Percentiles rank a stretch among this genome's conserved stretches.
Evolutionary conservation across 2,113 vertebrate genomes (phyloP).

Genomic region (Nibea albiflora): DNA sequence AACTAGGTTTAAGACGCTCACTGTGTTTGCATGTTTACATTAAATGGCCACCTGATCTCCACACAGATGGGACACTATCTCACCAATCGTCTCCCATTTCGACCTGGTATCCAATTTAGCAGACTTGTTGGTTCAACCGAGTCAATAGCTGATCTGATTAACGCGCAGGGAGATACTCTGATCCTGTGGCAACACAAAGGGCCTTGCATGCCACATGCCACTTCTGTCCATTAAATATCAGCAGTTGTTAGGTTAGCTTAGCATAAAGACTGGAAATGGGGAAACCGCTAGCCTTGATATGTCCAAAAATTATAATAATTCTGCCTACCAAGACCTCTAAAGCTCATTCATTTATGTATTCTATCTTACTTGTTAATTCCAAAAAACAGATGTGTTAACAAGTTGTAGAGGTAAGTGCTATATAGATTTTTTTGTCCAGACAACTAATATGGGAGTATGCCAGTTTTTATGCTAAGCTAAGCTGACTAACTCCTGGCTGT

Average conservation of each 20-base stretch:
- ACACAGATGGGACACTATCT: not conserved
- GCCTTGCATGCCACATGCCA: conserved; percentile 1
- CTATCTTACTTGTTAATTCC: no score
- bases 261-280: not conserved
- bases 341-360: no score
- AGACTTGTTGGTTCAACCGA: not conserved
- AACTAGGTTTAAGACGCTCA: conserved; percentile 4
- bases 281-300: not conserved
- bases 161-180: not conserved
- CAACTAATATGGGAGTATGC: no score
- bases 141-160: conserved; percentile 5
- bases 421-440: no score
- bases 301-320: not conserved
- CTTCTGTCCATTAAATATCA: no score
- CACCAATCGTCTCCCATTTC: not conserved
- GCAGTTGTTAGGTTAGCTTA: not conserved
- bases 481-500: no score
- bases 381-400: not conserved
- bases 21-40: conserved; percentile 4
- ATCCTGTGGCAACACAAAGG: not conserved
- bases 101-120: not conserved
- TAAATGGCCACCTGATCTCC: conserved; percentile 3
- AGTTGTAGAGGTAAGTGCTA: no score
- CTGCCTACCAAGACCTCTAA: no score
- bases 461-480: no score